Base-by-base conservation (phyloP, 1,140 invertebrate species). In the Meloidogyne hapla region DNA sequence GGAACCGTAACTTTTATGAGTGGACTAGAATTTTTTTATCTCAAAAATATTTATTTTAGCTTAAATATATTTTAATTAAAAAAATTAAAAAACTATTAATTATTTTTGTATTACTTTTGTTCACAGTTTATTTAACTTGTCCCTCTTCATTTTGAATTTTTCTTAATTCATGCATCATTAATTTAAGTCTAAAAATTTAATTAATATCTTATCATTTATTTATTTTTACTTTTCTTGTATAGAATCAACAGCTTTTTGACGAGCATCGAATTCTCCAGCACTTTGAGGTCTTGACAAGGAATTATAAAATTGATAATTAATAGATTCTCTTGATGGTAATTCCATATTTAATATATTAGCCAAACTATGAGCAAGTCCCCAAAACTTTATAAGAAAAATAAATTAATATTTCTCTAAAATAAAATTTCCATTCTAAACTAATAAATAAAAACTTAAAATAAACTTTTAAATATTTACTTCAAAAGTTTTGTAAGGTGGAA, bases 361-460 rank as follows among this genome's bases (percentile, higher is more conserved):
- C 71, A 73, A 28, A 56, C 23, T 73, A 5, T 33, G 71, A 38
- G 56, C 48, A 26, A 73, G 28, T 38, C 64, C 71, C 71, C 71
- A 73, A 21, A 73, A 73, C 71, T 73, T 42, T 18, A 73, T 64
- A n/a, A 64, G 5, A 21, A 21, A 6, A 26, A 72, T 12, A 28
- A 63, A 71, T 1, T 40, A 2, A 33, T 15, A 28, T 48, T 21
- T 18, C 13, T 2, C 21, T 1, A n/a, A 28, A n/a, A n/a, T 68
- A 6, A 69, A 69, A 33, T 23, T 21, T 18, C n/a, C n/a, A n/a
- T n/a, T n/a, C n/a, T n/a, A n/a, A n/a, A n/a, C n/a, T 4, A 18
- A 18, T 5, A 66, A 13, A 42, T 69, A 26, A 1, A 48, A 70
- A 4, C 28, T 21, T n/a, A n/a, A 62, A 15, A 48, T 15, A 48